These are phyloP conservation scores for Hirudinaria manillensis DNA, from an alignment of 2,888 invertebrate species.

Conservation along the genomic window DNA sequence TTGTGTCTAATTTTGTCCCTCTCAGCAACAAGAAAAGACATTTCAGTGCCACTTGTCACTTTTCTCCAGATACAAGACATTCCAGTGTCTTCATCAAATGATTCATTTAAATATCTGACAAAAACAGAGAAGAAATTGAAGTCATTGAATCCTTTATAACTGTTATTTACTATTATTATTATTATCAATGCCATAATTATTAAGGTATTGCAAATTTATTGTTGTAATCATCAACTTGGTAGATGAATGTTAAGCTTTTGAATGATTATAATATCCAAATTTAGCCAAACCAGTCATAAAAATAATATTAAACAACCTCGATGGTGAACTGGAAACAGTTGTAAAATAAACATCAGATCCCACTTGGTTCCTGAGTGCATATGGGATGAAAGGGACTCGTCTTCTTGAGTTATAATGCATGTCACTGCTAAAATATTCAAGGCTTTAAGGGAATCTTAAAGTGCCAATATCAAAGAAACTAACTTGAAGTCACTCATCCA, in stretches of 20 bases:
- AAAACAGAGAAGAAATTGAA: neutral
- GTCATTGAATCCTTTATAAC: too few species aligned
- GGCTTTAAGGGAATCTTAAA: neutral
- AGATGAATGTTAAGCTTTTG: too few species aligned
- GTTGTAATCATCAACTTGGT: too few species aligned
- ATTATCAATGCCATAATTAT: too few species aligned
- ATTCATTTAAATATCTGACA: neutral
- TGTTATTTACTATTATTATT: neutral
- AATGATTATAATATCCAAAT: too few species aligned
- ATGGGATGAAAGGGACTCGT: conserved; percentile 86
- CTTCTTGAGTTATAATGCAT: conserved; percentile 55
- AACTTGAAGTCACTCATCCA: conserved; percentile 64
- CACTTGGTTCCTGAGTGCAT: conserved; percentile 83
- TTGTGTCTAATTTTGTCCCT: conserved; percentile 59
- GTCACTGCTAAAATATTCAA: neutral
- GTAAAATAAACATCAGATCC: conserved; percentile 80
- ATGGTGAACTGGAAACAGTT: conserved; percentile 63
- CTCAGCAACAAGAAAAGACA: conserved; percentile 79
- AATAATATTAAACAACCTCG: conserved; percentile 19
- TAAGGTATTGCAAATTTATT: too few species aligned
- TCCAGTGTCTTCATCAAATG: conserved; percentile 33
- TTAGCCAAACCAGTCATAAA: too few species aligned
- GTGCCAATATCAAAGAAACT: neutral
- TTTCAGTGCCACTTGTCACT: conserved; percentile 69
- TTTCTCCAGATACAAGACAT: conserved; percentile 62